Conservation (phyloP, 2,888 invertebrate genomes). For the Erpobdella octoculata region DNA sequence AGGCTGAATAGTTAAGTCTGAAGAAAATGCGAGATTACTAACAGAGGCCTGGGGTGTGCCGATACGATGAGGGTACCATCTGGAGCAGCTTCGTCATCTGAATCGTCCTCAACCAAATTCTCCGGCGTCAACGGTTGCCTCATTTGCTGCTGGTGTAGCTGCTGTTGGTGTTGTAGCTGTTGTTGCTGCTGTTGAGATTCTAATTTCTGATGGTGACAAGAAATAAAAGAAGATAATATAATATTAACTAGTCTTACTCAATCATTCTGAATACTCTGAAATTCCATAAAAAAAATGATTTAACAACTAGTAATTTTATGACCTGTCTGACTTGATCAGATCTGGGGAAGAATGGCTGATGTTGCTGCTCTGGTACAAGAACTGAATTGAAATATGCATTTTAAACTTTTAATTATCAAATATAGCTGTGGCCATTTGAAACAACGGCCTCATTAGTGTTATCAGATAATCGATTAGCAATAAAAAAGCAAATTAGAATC, state of each 20-base stretch:
- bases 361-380: background rate
- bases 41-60: slow-evolving; percentile 54
- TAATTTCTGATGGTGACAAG: slow-evolving; percentile 9
- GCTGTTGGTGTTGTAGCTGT: slow-evolving; percentile 35
- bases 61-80: slow-evolving; percentile 91
- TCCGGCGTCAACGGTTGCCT: slow-evolving; percentile 94
- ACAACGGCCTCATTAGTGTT: too few relatives aligned
- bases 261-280: too few relatives aligned
- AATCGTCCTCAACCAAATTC: slow-evolving; percentile 70
- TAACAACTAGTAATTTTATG: too few relatives aligned
- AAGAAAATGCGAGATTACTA: background rate
- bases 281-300: too few relatives aligned
- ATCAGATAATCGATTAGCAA: too few relatives aligned
- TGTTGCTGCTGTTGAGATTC: slow-evolving; percentile 32
- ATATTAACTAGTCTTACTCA: too few relatives aligned
- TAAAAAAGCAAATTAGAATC: too few relatives aligned
- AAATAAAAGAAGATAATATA: too few relatives aligned
- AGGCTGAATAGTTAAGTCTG: too few relatives aligned
- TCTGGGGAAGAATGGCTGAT: slow-evolving; percentile 20
- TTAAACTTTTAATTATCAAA: too few relatives aligned
- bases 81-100: slow-evolving; percentile 56
- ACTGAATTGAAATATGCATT: background rate
- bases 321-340: slow-evolving; percentile 28
- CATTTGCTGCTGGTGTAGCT: slow-evolving; percentile 36
- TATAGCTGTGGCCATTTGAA: too few relatives aligned